phyloP scores from a whole-genome alignment of 2,113 vertebrate genomes.

The Sylvilagus bachmani region DNA sequence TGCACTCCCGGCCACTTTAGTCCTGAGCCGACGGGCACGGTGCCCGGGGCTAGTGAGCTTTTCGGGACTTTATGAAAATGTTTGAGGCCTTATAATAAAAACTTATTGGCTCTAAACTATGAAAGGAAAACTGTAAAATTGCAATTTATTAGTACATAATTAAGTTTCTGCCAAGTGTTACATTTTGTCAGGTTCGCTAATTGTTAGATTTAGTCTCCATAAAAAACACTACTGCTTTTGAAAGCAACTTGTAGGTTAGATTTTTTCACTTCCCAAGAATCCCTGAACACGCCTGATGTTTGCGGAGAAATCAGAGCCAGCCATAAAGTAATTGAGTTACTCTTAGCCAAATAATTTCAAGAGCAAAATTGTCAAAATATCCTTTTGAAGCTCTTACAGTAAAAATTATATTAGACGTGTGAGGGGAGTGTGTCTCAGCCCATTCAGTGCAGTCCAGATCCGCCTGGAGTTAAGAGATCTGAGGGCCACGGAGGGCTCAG shows the following conservation, averaged over 20 bases:
- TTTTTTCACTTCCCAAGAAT: constrained; percentile 75
- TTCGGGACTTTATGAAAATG: constrained; percentile 36
- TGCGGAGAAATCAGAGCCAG: constrained; percentile 70
- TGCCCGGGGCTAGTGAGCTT: background rate
- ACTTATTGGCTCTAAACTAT: constrained; percentile 50
- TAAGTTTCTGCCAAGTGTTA: constrained; percentile 62
- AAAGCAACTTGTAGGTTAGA: constrained; percentile 73
- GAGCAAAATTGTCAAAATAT: constrained; percentile 56
- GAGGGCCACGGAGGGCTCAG: background rate
- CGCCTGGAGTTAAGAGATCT: background rate
- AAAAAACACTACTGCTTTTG: constrained; percentile 69
- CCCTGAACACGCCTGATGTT: constrained; percentile 68
- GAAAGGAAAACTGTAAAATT: constrained; percentile 54
- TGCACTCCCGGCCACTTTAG: background rate
- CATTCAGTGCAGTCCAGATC: background rate
- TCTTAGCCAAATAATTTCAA: constrained; percentile 74
- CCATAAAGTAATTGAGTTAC: constrained; percentile 71
- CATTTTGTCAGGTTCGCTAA: constrained; percentile 66
- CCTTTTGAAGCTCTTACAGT: constrained; percentile 60
- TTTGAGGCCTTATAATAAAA: constrained; percentile 1
- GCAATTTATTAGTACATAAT: constrained; percentile 61
- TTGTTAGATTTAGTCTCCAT: constrained; percentile 64
- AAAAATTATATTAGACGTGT: constrained; percentile 45
- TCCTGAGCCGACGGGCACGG: background rate
- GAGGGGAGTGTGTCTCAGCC: background rate